Base-by-base conservation (phyloP, 2,113 vertebrate genomes). In the Pholis gunnellus region DNA sequence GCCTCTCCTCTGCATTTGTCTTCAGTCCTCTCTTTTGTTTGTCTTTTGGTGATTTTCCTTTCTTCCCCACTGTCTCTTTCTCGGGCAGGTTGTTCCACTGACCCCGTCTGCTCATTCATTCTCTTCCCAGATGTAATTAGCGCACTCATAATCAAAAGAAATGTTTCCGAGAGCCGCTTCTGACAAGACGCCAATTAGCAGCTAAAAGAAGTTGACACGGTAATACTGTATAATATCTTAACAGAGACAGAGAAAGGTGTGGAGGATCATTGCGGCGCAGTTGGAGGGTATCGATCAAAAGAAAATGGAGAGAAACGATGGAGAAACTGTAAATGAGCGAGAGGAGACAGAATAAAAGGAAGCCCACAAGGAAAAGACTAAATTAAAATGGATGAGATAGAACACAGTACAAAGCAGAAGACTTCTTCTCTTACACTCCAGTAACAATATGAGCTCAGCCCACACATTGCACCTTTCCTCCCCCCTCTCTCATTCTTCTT, bases 161-260 rank as follows among this genome's bases (percentile, higher is more conserved):
- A 70, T 42, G 29, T 67, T 68, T 70, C 52, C 14, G 42, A 50
- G 66, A 72, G 84, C 64, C 66, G 14, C 3, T 57, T 54, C 60
- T 59, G 52, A 68, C 54, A 83, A 48, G 36, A 67, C 69, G 52
- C 44, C 79, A 77, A 72, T 82, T 82, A 64, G 69, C 20, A 22
- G 17, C 15, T 20, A 9, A 54, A 34, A 34, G 5, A 36, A 69
- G 75, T 87, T 66, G 6, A 66, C 29, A 63, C 0, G 17, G 20
- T 64, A 38, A 83, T 66, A 65, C 56, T 78, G 48, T 46, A 9
- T 42, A 31, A 72, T 5, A 46, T 31, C 22, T 77, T 73, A 67
- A 71, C 69, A 63, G 67, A 59, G 11, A 60, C n/a, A 76, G 50
- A 54, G 29, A 67, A 66, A 27, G 42, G 34, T 60, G 10, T 42